Base-by-base conservation (phyloP, 2,888 invertebrate species). In the Drosophila meridiana region DNA sequence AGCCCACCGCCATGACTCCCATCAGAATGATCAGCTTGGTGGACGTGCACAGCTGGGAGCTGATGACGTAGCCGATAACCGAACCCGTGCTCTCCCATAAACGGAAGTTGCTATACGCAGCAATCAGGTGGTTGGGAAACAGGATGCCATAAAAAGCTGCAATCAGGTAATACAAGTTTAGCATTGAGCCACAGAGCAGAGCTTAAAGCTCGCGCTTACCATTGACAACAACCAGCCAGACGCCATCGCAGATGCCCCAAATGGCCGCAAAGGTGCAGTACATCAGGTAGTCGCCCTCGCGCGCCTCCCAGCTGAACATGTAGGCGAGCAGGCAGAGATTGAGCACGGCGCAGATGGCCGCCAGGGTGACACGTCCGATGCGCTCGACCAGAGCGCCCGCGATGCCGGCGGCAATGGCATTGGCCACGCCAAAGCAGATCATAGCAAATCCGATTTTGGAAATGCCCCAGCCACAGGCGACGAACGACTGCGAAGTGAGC, bases 81-180 rank as follows among this genome's bases (percentile, higher is more conserved):
- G 98, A 98, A 59, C 98, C 98, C 0, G 97, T 95, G 0, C 98
- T 96, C 92, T 98, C 98, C 98, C 98, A 98, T 57, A 98, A 93
- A 9, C 98, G 95, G 93, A 98, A 98, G 94, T 98, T 98, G 78
- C 98, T 97, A 93, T 97, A 98, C 0, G 98, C 97, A 0, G 98
- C 97, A 90, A 98, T 98, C 87, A 98, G 96, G 83, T 96, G 95
- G 20, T 96, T 96, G 0, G 96, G 96, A 90, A 98, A 98, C 63
- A 98, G 93, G 60, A 97, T 96, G 8, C 98, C 98, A 87, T 97
- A 97, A 32, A 98, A 94, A 34, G 97, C 97, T 97, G 92, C 11
- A 73, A 53, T 0, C 20, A 20, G 20, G 20, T 20, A 0, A 11
- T 2, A 3, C 0, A 32, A 4, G 38, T 4, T 34, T 0, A 45